A percentile compares a stretch with the other conserved stretches of the same genome.
phyloP scores from a whole-genome alignment of 2,797 vertebrate genomes.

The Chelon auratus region DNA sequence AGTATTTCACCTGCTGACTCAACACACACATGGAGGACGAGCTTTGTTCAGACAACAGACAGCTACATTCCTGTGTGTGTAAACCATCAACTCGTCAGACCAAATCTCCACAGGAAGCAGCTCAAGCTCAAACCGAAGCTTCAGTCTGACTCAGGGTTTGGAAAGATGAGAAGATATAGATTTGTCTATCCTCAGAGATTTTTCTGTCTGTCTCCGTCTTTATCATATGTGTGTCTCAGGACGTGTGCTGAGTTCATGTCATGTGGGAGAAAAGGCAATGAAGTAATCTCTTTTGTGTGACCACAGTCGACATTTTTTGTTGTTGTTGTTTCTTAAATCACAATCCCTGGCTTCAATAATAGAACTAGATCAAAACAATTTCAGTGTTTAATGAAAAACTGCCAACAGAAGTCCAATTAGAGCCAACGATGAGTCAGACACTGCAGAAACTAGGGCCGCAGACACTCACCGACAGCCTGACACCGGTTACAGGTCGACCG shows the following conservation, averaged over 20 bases:
- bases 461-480: no score
- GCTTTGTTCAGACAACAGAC: slow-evolving; percentile 58
- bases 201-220: background rate
- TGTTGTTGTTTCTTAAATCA: no score
- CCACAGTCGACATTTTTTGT: no score
- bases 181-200: background rate
- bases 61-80: slow-evolving; percentile 40
- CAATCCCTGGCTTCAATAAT: no score
- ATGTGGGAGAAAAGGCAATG: no score
- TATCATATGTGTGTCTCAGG: background rate
- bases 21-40: slow-evolving; percentile 48
- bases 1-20: slow-evolving; percentile 66
- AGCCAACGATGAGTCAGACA: no score
- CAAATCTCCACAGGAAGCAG: slow-evolving; percentile 19
- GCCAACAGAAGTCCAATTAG: no score
- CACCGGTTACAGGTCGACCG: no score
- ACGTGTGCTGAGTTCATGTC: background rate
- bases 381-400: no score
- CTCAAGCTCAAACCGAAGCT: background rate
- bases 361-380: no score
- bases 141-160: background rate
- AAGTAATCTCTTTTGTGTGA: no score
- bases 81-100: slow-evolving; percentile 5
- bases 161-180: background rate
- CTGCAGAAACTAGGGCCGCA: no score